Conservation (phyloP, 2,113 vertebrate genomes). For the Cinclus cinclus region DNA sequence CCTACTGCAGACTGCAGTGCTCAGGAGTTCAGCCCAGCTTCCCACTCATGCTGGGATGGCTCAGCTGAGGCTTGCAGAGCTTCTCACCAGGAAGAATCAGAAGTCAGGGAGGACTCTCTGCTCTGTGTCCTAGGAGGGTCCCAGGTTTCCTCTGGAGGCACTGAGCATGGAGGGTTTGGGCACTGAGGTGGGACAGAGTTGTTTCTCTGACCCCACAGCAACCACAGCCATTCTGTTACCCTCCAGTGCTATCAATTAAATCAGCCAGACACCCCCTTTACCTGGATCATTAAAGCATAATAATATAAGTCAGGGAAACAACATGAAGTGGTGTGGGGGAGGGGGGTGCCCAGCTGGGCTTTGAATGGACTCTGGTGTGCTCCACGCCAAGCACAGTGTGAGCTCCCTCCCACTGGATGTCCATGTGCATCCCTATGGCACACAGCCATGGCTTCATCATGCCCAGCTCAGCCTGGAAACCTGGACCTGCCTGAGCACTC, state of each 20-base stretch:
- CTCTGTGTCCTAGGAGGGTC: not conserved
- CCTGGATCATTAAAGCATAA: not conserved
- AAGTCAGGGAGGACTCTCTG: not conserved
- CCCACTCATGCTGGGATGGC: not conserved
- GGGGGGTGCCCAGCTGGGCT: not conserved
- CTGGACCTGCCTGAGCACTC: not conserved
- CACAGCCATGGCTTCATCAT: not conserved
- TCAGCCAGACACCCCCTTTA: not conserved
- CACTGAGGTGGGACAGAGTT: not conserved
- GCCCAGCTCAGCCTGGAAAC: not conserved
- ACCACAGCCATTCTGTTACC: fast-evolving
- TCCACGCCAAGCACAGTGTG: fast-evolving
- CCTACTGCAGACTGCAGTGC: fast-evolving
- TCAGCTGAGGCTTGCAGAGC: not conserved
- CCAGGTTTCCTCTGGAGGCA: not conserved
- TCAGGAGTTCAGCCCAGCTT: not conserved
- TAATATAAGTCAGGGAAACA: not conserved
- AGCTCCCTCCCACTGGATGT: not conserved
- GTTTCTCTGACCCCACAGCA: not conserved
- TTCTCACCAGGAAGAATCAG: not conserved
- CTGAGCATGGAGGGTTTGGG: not conserved
- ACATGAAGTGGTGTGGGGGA: fast-evolving
- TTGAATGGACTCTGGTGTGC: fast-evolving
- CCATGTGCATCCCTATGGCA: fast-evolving
- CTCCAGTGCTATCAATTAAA: not conserved